phyloP scores from a whole-genome alignment of 2,113 vertebrate species.

The Aptenodytes forsteri region DNA sequence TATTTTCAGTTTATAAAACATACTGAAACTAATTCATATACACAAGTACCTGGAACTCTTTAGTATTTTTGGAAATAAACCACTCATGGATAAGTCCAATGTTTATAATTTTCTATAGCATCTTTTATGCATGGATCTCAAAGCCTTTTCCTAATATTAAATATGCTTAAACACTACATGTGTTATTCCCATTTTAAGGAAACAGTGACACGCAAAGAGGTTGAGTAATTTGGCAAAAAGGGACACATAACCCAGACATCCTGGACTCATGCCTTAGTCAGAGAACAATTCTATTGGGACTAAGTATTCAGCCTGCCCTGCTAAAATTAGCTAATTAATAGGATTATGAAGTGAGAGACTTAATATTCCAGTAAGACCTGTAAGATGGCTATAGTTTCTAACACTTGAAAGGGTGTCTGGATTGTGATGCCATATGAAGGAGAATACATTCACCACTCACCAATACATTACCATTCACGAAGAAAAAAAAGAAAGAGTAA shows the following conservation, averaged over 20 bases:
- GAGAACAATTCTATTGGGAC: neutral
- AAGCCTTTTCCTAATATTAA: neutral
- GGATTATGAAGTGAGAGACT: neutral
- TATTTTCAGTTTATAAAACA: neutral
- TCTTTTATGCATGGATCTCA: neutral
- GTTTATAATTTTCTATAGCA: neutral
- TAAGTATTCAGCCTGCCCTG: neutral
- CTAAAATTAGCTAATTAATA: conserved; percentile 14
- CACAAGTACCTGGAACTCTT: neutral
- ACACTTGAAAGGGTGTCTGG: neutral
- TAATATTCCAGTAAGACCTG: neutral
- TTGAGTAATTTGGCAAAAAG: neutral
- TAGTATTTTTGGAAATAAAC: neutral
- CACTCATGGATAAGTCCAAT: neutral
- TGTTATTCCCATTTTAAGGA: neutral
- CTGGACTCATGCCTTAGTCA: neutral
- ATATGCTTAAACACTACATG: neutral
- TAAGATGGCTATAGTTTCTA: neutral
- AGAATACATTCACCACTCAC: neutral
- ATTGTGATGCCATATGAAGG: neutral
- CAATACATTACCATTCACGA: neutral
- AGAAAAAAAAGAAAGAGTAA: neutral
- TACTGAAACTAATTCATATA: neutral
- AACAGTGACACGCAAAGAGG: neutral
- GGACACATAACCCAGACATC: neutral